A percentile compares a stretch with the other conserved stretches of the same genome.
Evolutionary conservation across 2,113 vertebrate genomes (phyloP).

Genomic region (human): GRCh38 chr12:88499001-88499500

Average conservation of each 20-base stretch:
- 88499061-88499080: constrained; percentile 24
- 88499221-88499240: background rate
- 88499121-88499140: background rate
- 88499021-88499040: constrained; percentile 57
- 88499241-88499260: background rate
- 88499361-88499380: background rate
- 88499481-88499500: background rate
- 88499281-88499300: background rate
- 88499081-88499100: background rate
- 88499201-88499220: background rate
- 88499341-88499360: background rate
- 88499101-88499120: background rate
- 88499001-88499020: constrained; percentile 16
- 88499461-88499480: background rate
- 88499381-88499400: background rate
- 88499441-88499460: background rate
- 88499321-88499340: background rate
- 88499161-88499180: background rate
- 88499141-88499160: background rate
- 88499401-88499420: background rate
- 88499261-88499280: background rate
- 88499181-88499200: background rate
- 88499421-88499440: constrained; percentile 3
- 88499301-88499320: background rate
- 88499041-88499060: background rate